Base-by-base conservation (phyloP, 2,113 vertebrate genomes). In the Gavialis gangeticus region DNA sequence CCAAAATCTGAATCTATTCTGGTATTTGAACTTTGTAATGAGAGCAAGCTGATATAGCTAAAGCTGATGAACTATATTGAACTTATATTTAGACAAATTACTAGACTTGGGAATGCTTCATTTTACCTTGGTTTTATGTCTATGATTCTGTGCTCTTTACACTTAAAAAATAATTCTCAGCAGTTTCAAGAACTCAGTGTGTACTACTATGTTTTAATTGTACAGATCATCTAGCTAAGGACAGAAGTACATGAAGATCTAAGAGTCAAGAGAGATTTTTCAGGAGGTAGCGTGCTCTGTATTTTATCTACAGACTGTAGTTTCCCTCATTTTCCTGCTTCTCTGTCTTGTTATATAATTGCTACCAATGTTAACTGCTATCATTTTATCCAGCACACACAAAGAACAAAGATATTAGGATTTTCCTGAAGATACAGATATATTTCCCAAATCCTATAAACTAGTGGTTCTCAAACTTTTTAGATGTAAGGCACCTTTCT, bases 41-140 rank as follows among this genome's bases (percentile, higher is more conserved):
- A 83, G 84, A 91, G 85, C 63, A 94, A 95, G 79, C n/a, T 90
- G 84, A 76, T 94, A 94, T 9, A 82, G 71, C 88, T 93, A 91
- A 91, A 87, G 54, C 19, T 94, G 93, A 91, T 87, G 79, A 95
- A 84, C 79, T 94, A 85, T 79, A 85, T 60, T 94, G 79, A 76
- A 77, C 89, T 94, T 96, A 93, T 87, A 66, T 91, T 90, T 94
- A 89, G 55, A 58, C 57, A 89, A 93, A 84, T 79, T 89, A 92
- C 84, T 91, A 89, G 79, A 77, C 67, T 60, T 85, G 85, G 57
- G 94, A 94, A 88, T 0, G 2, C 58, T 95, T 96, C 37, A 85
- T 92, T 95, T 96, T 97, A 66, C 60, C 84, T 87, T 21, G 46
- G 69, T 89, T 95, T 96, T 95, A 92, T 88, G 28, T 64, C 64